Evolutionary conservation across 2,113 vertebrate genomes (phyloP), one percentile per base, ranked within the genome.

Genomic region (Crotophaga sulcirostris): DNA sequence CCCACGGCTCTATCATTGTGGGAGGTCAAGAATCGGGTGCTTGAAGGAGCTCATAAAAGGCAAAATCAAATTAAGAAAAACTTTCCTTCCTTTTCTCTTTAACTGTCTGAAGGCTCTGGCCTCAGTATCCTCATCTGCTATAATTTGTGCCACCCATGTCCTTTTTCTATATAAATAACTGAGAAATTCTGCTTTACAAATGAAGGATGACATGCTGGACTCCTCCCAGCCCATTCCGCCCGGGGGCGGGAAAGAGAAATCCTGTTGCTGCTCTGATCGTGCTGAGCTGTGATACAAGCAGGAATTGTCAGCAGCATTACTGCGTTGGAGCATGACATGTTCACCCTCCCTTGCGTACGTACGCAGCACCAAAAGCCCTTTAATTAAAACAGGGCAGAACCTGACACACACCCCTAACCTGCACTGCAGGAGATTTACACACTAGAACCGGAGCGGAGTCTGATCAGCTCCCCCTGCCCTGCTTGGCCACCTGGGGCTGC

Each of bases 151-250:
- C 55, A 76, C 36, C 36, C 7, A 0, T 64, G 44, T 70, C 52
- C 55, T 92, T 49, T 60, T 66, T 54, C 36, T 78, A 0, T n/a
- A 9, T 40, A 58, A 68, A 67, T 6, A 24, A 49, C 55, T 83
- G 62, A 82, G 62, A 58, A 75, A 60, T 85, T 56, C 76, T 60
- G 20, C 78, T 94, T 76, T 36, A 72, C 62, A 93, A 79, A 93
- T 91, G 36, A 40, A 52, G 45, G 62, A 33, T 56, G 87, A 60
- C 87, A 47, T 34, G 24, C 12, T 90, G 74, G 40, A 29, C 87
- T 94, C 82, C 84, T 89, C 84, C 92, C 74, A 89, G 69, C 49
- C 74, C 58, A 17, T 91, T 78, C 69, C 67, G 64, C 54, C 62
- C 18, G 62, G 42, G 58, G 75, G 78, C 67, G 73, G 67, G 92